A percentile compares a stretch with the other conserved stretches of the same genome.
These are phyloP conservation scores for Grammomys dolichurus DNA, from an alignment of 2,113 vertebrate species.

Conservation along the genomic window DNA sequence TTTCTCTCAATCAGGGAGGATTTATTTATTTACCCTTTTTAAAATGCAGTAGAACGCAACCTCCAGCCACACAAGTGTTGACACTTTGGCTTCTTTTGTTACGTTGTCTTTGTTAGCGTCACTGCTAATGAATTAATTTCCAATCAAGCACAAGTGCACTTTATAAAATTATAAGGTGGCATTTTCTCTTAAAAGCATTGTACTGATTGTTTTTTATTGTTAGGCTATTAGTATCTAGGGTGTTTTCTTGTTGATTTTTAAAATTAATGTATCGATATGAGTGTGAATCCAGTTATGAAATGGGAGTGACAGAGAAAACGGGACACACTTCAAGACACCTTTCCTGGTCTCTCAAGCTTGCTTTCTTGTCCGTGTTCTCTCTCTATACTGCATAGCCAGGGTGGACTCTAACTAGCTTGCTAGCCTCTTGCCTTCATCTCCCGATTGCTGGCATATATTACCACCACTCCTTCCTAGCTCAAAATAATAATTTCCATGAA, in stretches of 20 bases:
- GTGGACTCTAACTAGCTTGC: not conserved
- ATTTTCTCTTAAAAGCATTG: constrained; percentile 55
- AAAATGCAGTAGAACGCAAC: not conserved
- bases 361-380: not conserved
- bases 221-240: constrained; percentile 1
- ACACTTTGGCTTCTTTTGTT: constrained; percentile 35
- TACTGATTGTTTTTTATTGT: constrained; percentile 1
- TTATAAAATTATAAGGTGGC: constrained; percentile 38
- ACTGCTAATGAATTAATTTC: constrained; percentile 56
- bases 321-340: not conserved
- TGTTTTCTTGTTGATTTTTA: constrained; percentile 58
- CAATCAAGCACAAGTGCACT: not conserved
- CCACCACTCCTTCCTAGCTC: not conserved
- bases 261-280: not conserved
- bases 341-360: not conserved
- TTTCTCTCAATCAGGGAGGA: constrained; percentile 12
- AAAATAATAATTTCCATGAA: not conserved
- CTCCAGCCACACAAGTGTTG: constrained; percentile 15
- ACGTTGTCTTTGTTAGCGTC: not conserved
- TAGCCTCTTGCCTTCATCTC: not conserved
- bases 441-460: not conserved
- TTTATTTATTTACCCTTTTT: not conserved
- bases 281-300: constrained; percentile 38
- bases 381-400: not conserved
- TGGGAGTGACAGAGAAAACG: not conserved